Evolutionary conservation across 2,113 vertebrate genomes (phyloP), one percentile per base, ranked within the genome.

Genomic region (Corythornis madagascariensis): DNA sequence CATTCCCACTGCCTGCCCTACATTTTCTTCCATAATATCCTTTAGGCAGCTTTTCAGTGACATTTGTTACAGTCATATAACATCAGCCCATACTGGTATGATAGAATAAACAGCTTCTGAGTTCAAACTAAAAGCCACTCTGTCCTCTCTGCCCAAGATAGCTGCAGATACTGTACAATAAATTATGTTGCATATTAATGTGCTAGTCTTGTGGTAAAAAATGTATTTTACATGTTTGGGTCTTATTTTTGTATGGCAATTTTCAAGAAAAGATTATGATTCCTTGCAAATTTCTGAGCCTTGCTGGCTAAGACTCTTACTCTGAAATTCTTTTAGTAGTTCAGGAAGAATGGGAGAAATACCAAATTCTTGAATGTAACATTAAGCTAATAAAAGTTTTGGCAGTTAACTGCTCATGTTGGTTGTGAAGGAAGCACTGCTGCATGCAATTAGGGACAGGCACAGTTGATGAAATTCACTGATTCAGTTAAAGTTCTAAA

Each of bases 1-100:
- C 45, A 81, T 86, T 88, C 24, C n/a, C 6, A 11, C 45, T 86
- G 56, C 33, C 21, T 94, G 90, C 69, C 89, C 93, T 96, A 88
- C 71, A 93, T 94, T 95, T 80, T 71, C 28, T 83, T 72, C 45
- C n/a, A 7, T 38, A 63, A 47, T 73, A 59, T 85, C 83, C 95
- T 95, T 83, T 80, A 90, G 92, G 91, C 94, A 94, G 43, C 26
- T 57, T 90, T 91, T 93, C 89, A 87, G 45, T 95, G 84, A 83
- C 91, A 93, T 92, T 95, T 94, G 74, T 92, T 95, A 57, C 50
- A 79, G 84, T 95, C 95, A 56, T 70, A 24, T 63, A 94, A 52
- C 71, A 93, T 95, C 75, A 94, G 74, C 60, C 79, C 71, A 80
- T 18, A 25, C 13, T 83, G 53, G 13, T 52, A n/a, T 93, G 84